Conservation (phyloP, 2,888 invertebrate genomes). For the Elegia similella region DNA sequence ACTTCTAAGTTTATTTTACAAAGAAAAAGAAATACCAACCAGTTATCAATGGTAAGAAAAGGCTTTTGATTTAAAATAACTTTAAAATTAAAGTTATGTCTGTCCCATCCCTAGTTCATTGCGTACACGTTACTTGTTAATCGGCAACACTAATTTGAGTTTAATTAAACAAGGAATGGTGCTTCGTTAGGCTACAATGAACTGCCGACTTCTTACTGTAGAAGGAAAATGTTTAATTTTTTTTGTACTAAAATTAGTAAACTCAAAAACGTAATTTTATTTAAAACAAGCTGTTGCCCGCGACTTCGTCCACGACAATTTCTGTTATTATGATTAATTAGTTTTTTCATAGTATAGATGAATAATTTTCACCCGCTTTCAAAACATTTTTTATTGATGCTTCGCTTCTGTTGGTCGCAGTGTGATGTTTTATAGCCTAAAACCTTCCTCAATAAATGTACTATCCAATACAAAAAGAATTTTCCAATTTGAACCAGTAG, state of each 20-base stretch:
- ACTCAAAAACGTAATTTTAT: not conserved
- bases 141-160: conserved; percentile 58
- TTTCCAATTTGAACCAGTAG: too few relatives aligned
- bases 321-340: too few relatives aligned
- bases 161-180: conserved; percentile 57
- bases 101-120: conserved; percentile 25
- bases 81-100: not conserved
- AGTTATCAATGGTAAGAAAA: not conserved
- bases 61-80: not conserved
- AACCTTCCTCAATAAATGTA: too few relatives aligned
- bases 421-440: too few relatives aligned
- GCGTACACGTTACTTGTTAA: conserved; percentile 44
- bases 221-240: not conserved
- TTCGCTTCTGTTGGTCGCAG: too few relatives aligned
- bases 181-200: conserved; percentile 9
- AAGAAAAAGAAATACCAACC: not conserved
- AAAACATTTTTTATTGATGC: too few relatives aligned
- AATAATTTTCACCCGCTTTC: too few relatives aligned
- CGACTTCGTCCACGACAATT: too few relatives aligned
- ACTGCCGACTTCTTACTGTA: conserved; percentile 1
- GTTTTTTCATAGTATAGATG: too few relatives aligned
- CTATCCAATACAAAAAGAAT: too few relatives aligned
- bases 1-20: conserved; percentile 1
- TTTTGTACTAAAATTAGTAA: not conserved
- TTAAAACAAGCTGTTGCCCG: too few relatives aligned